Conservation (phyloP, 1,140 invertebrate species). For the Bombus sylvicola region DNA sequence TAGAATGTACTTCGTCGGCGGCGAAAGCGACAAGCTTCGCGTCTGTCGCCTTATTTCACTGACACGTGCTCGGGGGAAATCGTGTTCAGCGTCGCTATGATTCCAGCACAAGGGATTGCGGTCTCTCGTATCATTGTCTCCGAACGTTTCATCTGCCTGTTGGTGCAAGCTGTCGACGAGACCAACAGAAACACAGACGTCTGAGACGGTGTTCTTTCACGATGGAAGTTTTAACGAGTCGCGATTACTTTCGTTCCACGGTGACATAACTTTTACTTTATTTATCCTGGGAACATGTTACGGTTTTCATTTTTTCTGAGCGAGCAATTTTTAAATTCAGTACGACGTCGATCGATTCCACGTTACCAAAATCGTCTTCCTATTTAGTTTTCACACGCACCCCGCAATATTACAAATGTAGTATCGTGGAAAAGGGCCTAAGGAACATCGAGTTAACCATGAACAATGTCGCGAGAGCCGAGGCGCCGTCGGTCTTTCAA, state of each 20-base stretch:
- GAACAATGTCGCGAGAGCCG: too few relatives aligned
- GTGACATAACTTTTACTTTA: not conserved
- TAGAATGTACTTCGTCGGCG: not conserved
- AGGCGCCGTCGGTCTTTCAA: too few relatives aligned
- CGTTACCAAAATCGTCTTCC: not conserved
- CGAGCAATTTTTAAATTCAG: not conserved
- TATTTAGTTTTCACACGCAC: not conserved
- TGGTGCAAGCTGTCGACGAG: slow-evolving; percentile 3
- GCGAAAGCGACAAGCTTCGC: not conserved
- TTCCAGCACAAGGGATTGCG: slow-evolving; percentile 16
- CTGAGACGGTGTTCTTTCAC: not conserved
- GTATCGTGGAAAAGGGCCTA: too few relatives aligned
- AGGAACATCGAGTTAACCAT: too few relatives aligned
- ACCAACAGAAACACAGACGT: slow-evolving; percentile 1
- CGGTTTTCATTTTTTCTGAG: too few relatives aligned
- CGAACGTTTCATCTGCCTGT: slow-evolving; percentile 16
- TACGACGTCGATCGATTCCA: too few relatives aligned
- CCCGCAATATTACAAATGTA: too few relatives aligned
- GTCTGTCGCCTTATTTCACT: slow-evolving; percentile 2
- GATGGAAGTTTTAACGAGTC: slow-evolving; percentile 15
- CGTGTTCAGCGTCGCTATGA: slow-evolving; percentile 22
- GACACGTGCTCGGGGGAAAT: slow-evolving; percentile 30
- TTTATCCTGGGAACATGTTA: too few relatives aligned
- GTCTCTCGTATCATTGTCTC: slow-evolving; percentile 12
- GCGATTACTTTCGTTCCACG: slow-evolving; percentile 27